Evolutionary conservation across 2,888 invertebrate species (phyloP), one percentile per base, ranked within the genome.

Genomic region (Bombyx huttoni): DNA sequence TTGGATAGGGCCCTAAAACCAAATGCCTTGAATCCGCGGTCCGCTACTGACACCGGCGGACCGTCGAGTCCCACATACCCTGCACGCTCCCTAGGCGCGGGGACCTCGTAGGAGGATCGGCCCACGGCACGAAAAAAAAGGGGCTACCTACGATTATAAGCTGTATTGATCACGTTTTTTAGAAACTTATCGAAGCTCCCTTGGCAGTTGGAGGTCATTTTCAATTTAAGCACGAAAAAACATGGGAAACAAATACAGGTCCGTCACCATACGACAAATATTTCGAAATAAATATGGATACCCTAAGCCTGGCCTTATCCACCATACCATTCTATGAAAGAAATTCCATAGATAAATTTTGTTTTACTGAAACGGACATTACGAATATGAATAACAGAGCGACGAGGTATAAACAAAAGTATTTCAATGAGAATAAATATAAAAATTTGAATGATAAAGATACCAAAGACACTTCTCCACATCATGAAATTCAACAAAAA

Each of bases 171-270:
- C n/a, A n/a, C n/a, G n/a, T 12, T 56, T 76, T 76, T 53, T 76
- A 89, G 89, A 76, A 83, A 73, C 71, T 89, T 1, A 80, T 81
- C 51, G 73, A 80, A 65, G 76, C 78, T 46, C 81, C 88, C 10
- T 59, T 80, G 24, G 77, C 85, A 14, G 61, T 76, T 1, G 89
- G 89, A n/a, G 83, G 83, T 6, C 87, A 89, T 65, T 89, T 89
- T 58, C 89, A 89, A 67, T 89, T 89, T 55, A 89, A 89, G 65
- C 89, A 89, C 61, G 89, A 89, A 62, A 89, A 87, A 56, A 79
- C 85, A 0, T 89, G 89, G 89, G 82, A 84, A 50, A 61, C 70
- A 24, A 70, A 65, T 34, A 73, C 75, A 33, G 77, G 71, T 0
- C 79, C 85, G 1, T 77, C 86, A 1, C 58, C 75, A 34, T 88